A percentile compares a stretch with the other conserved stretches of the same genome.
Evolutionary conservation across 2,888 invertebrate species (phyloP).

Genomic region (Spodoptera picta): DNA sequence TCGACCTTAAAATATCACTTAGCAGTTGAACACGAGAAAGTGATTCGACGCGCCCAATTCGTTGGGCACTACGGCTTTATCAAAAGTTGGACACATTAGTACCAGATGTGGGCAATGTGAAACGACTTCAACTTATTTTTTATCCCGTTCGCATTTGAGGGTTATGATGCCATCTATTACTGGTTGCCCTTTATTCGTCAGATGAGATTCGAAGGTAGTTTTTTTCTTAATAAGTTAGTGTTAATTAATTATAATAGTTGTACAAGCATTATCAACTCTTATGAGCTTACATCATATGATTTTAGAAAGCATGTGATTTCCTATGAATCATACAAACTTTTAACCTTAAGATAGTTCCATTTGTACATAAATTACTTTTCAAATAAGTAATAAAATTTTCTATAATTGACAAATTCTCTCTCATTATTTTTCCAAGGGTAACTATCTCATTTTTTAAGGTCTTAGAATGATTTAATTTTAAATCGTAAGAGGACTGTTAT

Average conservation of each 20-base stretch:
- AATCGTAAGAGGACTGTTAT: no score
- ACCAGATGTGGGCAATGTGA: slow-evolving; percentile 70
- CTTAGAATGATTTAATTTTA: no score
- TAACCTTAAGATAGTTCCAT: no score
- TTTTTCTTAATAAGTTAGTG: slow-evolving; percentile 14
- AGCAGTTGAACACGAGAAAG: slow-evolving; percentile 68
- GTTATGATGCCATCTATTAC: slow-evolving; percentile 61
- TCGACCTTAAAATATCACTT: slow-evolving; percentile 52
- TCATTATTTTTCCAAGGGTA: no score
- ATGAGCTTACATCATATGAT: no score
- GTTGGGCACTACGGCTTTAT: slow-evolving; percentile 73
- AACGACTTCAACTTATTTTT: slow-evolving; percentile 69
- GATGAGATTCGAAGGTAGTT: slow-evolving; percentile 23
- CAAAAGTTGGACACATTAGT: slow-evolving; percentile 78
- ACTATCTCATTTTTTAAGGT: no score
- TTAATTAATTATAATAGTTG: slow-evolving; percentile 16
- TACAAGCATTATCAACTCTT: background rate
- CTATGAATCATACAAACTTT: no score
- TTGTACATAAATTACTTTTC: no score
- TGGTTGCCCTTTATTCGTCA: slow-evolving; percentile 49
- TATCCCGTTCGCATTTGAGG: slow-evolving; percentile 60
- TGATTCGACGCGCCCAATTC: slow-evolving; percentile 68
- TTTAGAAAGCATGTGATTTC: no score
- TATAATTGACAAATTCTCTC: no score
- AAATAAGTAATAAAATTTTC: no score